These are phyloP conservation scores for Euclidia mi DNA, from an alignment of 2,888 invertebrate genomes.

Conservation along the genomic window DNA sequence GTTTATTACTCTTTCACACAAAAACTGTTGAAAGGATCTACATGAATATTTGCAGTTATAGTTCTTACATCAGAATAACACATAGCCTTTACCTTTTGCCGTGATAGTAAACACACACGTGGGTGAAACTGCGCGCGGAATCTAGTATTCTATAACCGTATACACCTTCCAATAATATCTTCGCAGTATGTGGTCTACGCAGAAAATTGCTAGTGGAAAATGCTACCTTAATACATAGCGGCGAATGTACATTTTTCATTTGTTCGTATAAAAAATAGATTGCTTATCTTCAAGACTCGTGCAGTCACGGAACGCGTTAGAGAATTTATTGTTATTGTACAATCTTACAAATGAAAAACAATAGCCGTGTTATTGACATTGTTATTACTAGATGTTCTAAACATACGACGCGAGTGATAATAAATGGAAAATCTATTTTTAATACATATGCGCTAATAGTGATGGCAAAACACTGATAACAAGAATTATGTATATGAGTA, in stretches of 20 bases:
- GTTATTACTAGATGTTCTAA: conserved; percentile 17
- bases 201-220: no score
- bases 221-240: no score
- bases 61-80: no score
- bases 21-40: no score
- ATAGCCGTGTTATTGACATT: conserved; percentile 11
- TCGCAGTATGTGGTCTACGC: background rate
- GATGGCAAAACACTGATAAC: conserved; percentile 6
- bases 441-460: conserved; percentile 16
- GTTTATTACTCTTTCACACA: no score
- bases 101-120: no score
- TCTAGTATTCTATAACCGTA: no score
- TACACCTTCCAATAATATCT: no score
- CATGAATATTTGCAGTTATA: no score
- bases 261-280: background rate
- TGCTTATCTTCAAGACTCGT: background rate
- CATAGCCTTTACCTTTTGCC: no score
- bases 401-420: conserved; percentile 27
- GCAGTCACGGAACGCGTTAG: background rate
- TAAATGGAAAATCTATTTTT: conserved; percentile 35
- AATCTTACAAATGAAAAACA: conserved; percentile 4
- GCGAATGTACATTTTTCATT: no score
- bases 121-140: no score
- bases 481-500: background rate
- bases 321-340: background rate